phyloP scores from a whole-genome alignment of 2,888 invertebrate genomes.

The Nomada fabriciana region DNA sequence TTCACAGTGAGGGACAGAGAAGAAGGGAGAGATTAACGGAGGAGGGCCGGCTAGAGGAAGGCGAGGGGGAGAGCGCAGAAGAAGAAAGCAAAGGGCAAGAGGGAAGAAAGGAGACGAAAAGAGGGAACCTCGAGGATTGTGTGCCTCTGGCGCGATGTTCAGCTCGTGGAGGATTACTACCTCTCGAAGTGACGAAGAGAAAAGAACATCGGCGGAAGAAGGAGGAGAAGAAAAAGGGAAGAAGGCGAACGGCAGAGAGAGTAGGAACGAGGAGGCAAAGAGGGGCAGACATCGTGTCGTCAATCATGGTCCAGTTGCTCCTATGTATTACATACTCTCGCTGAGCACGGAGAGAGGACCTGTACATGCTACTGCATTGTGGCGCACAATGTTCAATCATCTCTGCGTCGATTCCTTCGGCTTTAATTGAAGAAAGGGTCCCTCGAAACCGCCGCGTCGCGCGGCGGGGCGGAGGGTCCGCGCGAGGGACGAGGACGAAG shows the following conservation, averaged over 20 bases:
- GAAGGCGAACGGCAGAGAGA: constrained; percentile 21
- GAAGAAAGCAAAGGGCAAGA: constrained; percentile 43
- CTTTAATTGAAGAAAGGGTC: constrained; percentile 79
- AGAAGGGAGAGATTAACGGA: constrained; percentile 55
- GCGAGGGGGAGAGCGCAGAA: constrained; percentile 9
- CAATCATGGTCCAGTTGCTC: constrained; percentile 83
- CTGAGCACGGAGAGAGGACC: constrained; percentile 65
- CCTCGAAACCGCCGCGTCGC: constrained; percentile 31
- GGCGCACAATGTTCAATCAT: constrained; percentile 77
- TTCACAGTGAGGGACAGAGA: constrained; percentile 35
- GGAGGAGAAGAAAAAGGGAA: constrained; percentile 31
- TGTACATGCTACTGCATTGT: constrained; percentile 77
- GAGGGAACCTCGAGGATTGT: constrained; percentile 71
- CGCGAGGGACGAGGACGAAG: constrained; percentile 40
- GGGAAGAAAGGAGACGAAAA: constrained; percentile 47
- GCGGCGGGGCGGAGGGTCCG: constrained; percentile 21
- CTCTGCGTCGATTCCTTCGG: constrained; percentile 73
- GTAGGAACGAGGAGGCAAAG: constrained; percentile 33
- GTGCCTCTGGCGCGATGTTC: constrained; percentile 78
- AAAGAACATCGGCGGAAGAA: constrained; percentile 30
- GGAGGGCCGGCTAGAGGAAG: constrained; percentile 44
- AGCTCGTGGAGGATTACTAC: constrained; percentile 78
- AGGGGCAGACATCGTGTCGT: constrained; percentile 77
- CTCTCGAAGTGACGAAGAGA: constrained; percentile 70
- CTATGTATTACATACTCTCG: constrained; percentile 76